Conservation (phyloP, 1,140 invertebrate genomes). For the Dreissena polymorpha region DNA sequence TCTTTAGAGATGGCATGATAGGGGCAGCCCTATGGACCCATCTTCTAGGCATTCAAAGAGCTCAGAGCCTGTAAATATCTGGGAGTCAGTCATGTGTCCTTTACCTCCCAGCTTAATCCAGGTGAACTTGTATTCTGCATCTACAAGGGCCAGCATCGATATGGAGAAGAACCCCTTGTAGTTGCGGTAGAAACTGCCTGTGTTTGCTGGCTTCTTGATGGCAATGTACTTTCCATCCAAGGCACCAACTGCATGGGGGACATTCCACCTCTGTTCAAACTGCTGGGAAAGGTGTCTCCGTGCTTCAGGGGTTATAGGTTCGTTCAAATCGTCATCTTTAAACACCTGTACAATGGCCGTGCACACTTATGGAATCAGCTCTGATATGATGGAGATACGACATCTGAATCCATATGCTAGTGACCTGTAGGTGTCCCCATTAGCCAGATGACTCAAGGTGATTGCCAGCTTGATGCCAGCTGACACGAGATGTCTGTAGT, state of each 20-base stretch:
- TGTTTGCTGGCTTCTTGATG: neutral
- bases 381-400: too few species aligned
- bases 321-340: neutral
- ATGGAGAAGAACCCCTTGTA: neutral
- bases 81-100: neutral
- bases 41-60: neutral
- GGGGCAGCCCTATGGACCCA: neutral
- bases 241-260: conserved; percentile 13
- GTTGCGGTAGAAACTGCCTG: conserved; percentile 1
- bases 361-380: too few species aligned
- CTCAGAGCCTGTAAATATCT: neutral
- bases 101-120: neutral
- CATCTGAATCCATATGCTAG: too few species aligned
- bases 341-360: neutral
- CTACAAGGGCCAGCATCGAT: neutral
- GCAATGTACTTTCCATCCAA: conserved; percentile 14
- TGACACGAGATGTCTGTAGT: too few species aligned
- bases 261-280: conserved; percentile 10
- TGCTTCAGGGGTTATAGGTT: neutral
- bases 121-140: neutral
- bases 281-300: neutral
- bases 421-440: too few species aligned
- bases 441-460: too few species aligned
- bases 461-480: too few species aligned
- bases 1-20: neutral